Base-by-base conservation (phyloP, 2,113 vertebrate genomes). In the Rissa tridactyla region DNA sequence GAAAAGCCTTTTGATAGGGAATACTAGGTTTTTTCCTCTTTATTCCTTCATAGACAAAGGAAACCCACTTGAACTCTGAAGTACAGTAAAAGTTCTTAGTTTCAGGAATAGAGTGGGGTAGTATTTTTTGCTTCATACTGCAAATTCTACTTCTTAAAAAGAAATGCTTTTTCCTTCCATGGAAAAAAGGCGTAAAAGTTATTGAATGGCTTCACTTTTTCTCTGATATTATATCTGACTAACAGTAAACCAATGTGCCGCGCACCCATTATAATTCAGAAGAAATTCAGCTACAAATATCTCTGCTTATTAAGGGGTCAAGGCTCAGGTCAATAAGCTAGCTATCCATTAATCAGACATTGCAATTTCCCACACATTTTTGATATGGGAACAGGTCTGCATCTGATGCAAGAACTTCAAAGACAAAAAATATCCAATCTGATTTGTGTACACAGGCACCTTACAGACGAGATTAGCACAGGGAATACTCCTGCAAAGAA, bases 1-100 rank as follows among this genome's bases (percentile, higher is more conserved):
- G 78, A 95, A 95, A 96, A 92, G 86, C 71, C 91, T 94, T 96
- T 94, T 88, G 90, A 94, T 16, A 85, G 44, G 44, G 49, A 91
- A 86, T 64, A 70, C 62, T 26, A 47, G 12, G 0, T 3, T 79
- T 89, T 93, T 79, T 72, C 27, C 36, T 92, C 81, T 91, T 93
- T 89, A 71, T 87, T 81, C 36, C 83, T 64, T 64, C 51, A 62
- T 5, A 92, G 54, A 93, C 61, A 96, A 95, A 90, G 66, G 61
- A 95, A 89, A 71, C 26, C 14, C 38, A 52, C 49, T 71, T 88
- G 81, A 85, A 85, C 64, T 86, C 26, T 58, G 42, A 86, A 89
- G 73, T 69, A 88, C 79, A 90, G 62, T 81, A 66, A 90, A 73
- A 0, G 3, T 25, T 85, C 79, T 68, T 30, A 40, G n/a, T 80